phyloP scores from a whole-genome alignment of 2,888 invertebrate genomes.

The Scaptomyza reducta region DNA sequence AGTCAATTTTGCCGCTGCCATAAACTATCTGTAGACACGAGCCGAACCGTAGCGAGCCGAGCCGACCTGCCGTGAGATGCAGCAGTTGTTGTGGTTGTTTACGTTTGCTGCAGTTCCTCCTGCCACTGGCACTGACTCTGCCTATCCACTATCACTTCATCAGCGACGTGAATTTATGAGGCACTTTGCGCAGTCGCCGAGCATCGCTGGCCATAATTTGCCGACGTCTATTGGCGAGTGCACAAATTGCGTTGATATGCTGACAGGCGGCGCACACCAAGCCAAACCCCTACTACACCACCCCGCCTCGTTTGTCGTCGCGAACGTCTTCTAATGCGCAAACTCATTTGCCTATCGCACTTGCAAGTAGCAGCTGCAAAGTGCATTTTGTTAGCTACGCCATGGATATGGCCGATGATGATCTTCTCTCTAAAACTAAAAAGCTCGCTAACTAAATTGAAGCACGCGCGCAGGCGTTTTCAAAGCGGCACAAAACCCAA shows the following conservation, averaged over 20 bases:
- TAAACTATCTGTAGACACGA: slow-evolving; percentile 67
- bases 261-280: slow-evolving; percentile 74
- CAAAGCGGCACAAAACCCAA: slow-evolving; percentile 66
- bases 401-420: slow-evolving; percentile 36
- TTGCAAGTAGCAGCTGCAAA: slow-evolving; percentile 50
- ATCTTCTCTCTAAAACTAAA: slow-evolving; percentile 7
- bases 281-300: slow-evolving; percentile 4
- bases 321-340: slow-evolving; percentile 61
- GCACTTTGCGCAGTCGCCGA: slow-evolving; percentile 75
- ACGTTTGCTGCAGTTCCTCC: slow-evolving; percentile 22
- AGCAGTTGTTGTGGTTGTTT: slow-evolving; percentile 18
- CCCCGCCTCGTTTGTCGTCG: background rate
- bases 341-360: slow-evolving; percentile 74
- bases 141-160: slow-evolving; percentile 71
- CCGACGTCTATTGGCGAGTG: slow-evolving; percentile 72
- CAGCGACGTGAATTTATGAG: slow-evolving; percentile 79
- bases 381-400: slow-evolving; percentile 63
- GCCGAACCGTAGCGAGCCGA: background rate
- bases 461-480: slow-evolving; percentile 76
- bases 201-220: slow-evolving; percentile 73
- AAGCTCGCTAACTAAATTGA: slow-evolving; percentile 67
- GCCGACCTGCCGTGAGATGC: slow-evolving; percentile 46
- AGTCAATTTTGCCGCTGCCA: slow-evolving; percentile 67
- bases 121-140: slow-evolving; percentile 16
- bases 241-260: slow-evolving; percentile 78